Base-by-base conservation (phyloP, 2,113 vertebrate genomes). In the Quiscalus mexicanus region DNA sequence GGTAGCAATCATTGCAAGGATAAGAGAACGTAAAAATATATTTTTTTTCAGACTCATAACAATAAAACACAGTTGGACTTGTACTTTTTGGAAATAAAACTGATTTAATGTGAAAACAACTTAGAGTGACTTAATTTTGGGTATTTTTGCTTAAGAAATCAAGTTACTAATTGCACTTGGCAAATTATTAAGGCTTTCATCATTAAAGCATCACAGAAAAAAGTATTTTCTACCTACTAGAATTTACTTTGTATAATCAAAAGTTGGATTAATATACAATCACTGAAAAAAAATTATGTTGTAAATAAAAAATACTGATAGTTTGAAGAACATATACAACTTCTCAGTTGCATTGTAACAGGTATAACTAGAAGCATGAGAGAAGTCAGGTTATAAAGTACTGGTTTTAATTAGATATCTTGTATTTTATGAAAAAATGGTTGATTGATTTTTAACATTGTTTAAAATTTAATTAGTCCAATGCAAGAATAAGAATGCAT, bases 81-180 rank as follows among this genome's bases (percentile, higher is more conserved):
- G 52, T 68, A 89, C 56, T 94, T 97, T 93, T 96, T 80, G 44
- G 74, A 96, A 95, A 95, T 94, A 91, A 96, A 97, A 86, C 85
- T 56, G 70, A 93, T 96, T 93, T 96, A 89, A 89, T 96, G 44
- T 90, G 67, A 89, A 96, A 95, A 88, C 82, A 58, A 21, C 44
- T 84, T 31, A 31, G 20, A 92, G 56, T 83, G 22, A 70, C 74
- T 95, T 97, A 86, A 90, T 96, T 64, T 91, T 91, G 90, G 59
- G 31, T 95, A 42, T 93, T 97, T 97, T 97, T 97, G 69, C 89
- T 90, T 97, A 97, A 96, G 94, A 95, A 96, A 93, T 88, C 33
- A 82, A 84, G 85, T 94, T 84, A 37, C 63, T 96, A 87, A 94
- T 86, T 97, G 39, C 18, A 94, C 68, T 90, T 96, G 55, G 74